A percentile compares a stretch with the other conserved stretches of the same genome.
Evolutionary conservation across 1,140 invertebrate genomes (phyloP).

Genomic region (Trichonephila inaurata): DNA sequence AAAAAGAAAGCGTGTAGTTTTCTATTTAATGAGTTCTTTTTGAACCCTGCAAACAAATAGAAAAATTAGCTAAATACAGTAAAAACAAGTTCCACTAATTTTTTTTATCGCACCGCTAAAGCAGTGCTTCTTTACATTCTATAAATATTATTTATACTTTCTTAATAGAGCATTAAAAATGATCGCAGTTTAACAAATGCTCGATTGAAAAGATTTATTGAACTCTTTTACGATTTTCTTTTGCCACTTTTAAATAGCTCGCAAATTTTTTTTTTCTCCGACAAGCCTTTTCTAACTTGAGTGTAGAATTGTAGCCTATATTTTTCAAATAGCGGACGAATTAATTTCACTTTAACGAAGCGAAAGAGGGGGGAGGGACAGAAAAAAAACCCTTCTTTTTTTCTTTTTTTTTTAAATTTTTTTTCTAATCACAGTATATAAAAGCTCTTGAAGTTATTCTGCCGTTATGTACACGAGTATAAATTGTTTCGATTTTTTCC

Average conservation of each 20-base stretch:
- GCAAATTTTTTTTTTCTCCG: slow-evolving; percentile 43
- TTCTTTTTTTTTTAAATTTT: background rate
- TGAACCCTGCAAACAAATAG: background rate
- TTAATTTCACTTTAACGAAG: slow-evolving; percentile 77
- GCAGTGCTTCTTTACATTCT: background rate
- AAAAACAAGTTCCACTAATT: background rate
- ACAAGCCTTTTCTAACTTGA: slow-evolving; percentile 52
- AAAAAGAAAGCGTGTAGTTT: background rate
- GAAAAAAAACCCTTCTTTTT: background rate
- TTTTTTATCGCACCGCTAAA: background rate
- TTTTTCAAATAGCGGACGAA: slow-evolving; percentile 75
- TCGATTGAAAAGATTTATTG: slow-evolving; percentile 75
- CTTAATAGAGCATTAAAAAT: slow-evolving; percentile 75
- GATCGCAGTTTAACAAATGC: slow-evolving; percentile 70
- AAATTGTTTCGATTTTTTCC: slow-evolving; percentile 75
- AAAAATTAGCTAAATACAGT: background rate
- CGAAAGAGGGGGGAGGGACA: slow-evolving; percentile 24
- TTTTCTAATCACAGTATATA: slow-evolving; percentile 73
- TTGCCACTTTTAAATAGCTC: slow-evolving; percentile 65
- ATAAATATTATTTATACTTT: slow-evolving; percentile 69
- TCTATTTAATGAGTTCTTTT: slow-evolving; percentile 32
- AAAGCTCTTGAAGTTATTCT: slow-evolving; percentile 75
- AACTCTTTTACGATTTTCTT: slow-evolving; percentile 70
- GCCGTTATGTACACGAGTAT: slow-evolving; percentile 76
- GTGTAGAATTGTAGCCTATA: slow-evolving; percentile 75